A percentile compares a stretch with the other conserved stretches of the same genome.
Evolutionary conservation across 2,888 invertebrate species (phyloP).

Genomic region (Nomada fucata): DNA sequence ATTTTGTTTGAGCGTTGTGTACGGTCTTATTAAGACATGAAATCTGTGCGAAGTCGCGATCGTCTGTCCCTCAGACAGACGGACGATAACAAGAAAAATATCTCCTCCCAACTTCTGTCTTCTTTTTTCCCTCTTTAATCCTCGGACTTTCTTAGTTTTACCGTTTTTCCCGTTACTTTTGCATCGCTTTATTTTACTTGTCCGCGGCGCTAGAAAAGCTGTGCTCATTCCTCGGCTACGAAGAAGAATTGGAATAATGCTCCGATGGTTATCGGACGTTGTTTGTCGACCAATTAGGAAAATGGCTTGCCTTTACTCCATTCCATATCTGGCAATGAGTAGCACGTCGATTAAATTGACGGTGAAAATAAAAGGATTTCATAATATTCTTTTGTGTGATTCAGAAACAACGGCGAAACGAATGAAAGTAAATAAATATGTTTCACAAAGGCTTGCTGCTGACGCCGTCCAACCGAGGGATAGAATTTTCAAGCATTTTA

Average conservation of each 20-base stretch:
- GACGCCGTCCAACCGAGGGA: conserved; percentile 2
- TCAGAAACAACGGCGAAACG: conserved; percentile 34
- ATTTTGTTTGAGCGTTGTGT: too few relatives aligned
- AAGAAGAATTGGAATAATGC: conserved; percentile 62
- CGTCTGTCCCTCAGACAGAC: conserved; percentile 18
- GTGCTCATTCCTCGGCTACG: conserved; percentile 46
- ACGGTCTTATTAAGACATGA: conserved; percentile 22
- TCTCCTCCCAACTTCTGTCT: neutral
- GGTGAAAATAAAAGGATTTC: conserved; percentile 39
- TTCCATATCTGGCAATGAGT: conserved; percentile 34
- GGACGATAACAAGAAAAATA: conserved; percentile 20
- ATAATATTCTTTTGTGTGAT: conserved; percentile 43
- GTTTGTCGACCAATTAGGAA: conserved; percentile 75
- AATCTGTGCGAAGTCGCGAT: conserved; percentile 24
- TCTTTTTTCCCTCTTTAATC: conserved; percentile 32
- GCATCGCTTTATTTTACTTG: conserved; percentile 50
- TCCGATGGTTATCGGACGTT: conserved; percentile 67
- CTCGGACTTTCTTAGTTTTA: conserved; percentile 45
- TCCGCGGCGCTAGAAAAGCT: conserved; percentile 37
- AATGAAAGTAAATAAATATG: conserved; percentile 50
- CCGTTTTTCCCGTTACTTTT: neutral
- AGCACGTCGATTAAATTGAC: conserved; percentile 51
- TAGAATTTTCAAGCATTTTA: conserved; percentile 26
- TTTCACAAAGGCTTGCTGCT: conserved; percentile 20
- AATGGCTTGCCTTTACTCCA: conserved; percentile 69